Evolutionary conservation across 1,140 invertebrate species (phyloP).

Genomic region (Caerostris darwini): DNA sequence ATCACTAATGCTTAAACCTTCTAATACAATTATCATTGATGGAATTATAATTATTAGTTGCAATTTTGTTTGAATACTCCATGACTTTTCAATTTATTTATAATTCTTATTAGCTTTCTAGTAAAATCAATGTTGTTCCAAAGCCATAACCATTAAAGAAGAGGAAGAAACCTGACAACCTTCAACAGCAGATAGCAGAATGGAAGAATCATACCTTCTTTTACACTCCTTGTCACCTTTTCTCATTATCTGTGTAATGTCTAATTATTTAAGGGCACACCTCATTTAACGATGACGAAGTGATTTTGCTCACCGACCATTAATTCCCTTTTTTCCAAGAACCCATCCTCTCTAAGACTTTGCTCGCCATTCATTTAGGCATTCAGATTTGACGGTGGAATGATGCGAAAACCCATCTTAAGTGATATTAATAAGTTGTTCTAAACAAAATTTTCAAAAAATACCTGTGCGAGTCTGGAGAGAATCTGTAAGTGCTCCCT

Average conservation of each 20-base stretch:
- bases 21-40: too few species aligned
- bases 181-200: too few species aligned
- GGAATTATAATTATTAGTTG: too few species aligned
- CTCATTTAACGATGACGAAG: conserved; percentile 39
- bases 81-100: too few species aligned
- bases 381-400: conserved; percentile 17
- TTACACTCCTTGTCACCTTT: neutral
- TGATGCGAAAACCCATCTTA: neutral
- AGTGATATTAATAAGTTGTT: conserved; percentile 51
- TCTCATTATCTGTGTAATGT: neutral
- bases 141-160: too few species aligned
- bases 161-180: too few species aligned
- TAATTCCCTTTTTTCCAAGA: conserved; percentile 2
- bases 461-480: neutral
- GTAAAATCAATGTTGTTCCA: too few species aligned
- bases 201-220: neutral
- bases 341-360: neutral
- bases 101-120: too few species aligned
- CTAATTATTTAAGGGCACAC: conserved; percentile 27
- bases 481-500: neutral
- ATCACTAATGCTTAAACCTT: too few species aligned
- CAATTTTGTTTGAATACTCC: too few species aligned
- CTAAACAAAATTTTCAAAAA: neutral
- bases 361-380: conserved; percentile 17
- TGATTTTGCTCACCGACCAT: neutral